Percentiles rank a stretch among this genome's conserved stretches.
Conservation (phyloP, 2,888 invertebrate species). For the Tenthredo distinguenda region DNA sequence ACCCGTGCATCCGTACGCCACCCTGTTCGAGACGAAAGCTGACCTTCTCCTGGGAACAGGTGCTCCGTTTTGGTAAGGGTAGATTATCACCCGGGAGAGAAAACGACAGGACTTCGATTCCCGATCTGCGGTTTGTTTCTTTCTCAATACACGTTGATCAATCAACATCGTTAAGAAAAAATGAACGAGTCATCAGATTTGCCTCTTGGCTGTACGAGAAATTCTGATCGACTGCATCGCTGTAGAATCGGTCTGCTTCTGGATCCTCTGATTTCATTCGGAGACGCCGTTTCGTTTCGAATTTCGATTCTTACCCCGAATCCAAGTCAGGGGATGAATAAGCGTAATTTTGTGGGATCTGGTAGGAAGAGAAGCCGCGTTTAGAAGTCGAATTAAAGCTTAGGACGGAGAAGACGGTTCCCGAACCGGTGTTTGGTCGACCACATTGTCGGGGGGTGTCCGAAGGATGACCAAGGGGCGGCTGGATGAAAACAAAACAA, state of each 20-base stretch:
- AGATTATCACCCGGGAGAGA: neutral
- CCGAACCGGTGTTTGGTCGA: constrained; percentile 16
- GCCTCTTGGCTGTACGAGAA: too few species aligned
- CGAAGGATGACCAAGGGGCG: constrained; percentile 13
- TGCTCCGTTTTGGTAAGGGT: neutral
- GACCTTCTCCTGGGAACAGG: constrained; percentile 23
- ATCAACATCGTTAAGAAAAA: neutral
- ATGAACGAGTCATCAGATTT: neutral
- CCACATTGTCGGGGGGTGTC: constrained; percentile 21
- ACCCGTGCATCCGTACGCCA: constrained; percentile 21
- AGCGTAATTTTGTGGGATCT: constrained; percentile 63
- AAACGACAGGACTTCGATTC: constrained; percentile 22
- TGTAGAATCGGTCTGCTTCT: too few species aligned
- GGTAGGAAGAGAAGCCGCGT: constrained; percentile 61
- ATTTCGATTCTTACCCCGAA: neutral
- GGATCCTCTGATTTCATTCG: neutral
- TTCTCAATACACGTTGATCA: neutral
- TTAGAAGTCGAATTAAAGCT: constrained; percentile 65
- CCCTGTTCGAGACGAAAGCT: constrained; percentile 18
- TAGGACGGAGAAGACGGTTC: constrained; percentile 51
- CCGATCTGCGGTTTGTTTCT: neutral
- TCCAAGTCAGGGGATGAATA: constrained; percentile 59
- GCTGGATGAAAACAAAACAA: constrained; percentile 55
- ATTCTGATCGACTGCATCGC: too few species aligned
- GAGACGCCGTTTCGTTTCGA: neutral